Evolutionary conservation across 1,140 invertebrate genomes (phyloP), one percentile per base, ranked within the genome.

Genomic region (Drepana arcuata): DNA sequence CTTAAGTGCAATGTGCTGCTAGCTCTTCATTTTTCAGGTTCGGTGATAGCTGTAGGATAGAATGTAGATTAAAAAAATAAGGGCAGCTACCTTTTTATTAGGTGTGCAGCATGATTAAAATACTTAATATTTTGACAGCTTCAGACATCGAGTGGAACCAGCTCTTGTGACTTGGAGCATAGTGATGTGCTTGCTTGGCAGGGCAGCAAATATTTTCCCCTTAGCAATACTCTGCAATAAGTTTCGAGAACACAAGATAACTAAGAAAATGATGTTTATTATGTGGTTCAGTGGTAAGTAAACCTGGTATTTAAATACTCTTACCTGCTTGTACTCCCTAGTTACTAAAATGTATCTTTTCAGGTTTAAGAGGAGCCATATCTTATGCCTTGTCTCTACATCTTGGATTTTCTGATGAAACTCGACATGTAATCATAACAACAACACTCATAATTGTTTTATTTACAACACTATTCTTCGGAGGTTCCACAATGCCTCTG

Each of bases 211-310:
- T 67, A 99, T 99, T 41, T 99, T 98, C 71, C 98, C 98, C 10
- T 79, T 99, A 7, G 94, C 95, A 2, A 88, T 94, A 54, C 82
- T 99, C 5, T 93, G 97, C 4, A 99, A 99, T 75, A 93, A 92
- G 72, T 99, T 99, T 80, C 88, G 97, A 15, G 95, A 98, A 69
- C 97, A 99, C 83, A 96, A 97, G 81, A 99, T 99, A 29, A 98
- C 96, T 0, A 93, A 92, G 62, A 97, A 96, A 83, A 99, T 98
- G 94, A 97, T 98, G 90, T 98, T 99, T 63, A 98, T 99, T 28
- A 99, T 99, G 97, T 99, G 97, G 97, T 99, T 99, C 67, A 98
- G 95, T 78, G 93, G 93, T 88, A 74, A 83, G 85, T 21, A 21
- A n/a, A n/a, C n/a, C n/a, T n/a, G n/a, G 4, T 21, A 21, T 21